Conservation (phyloP, 2,113 vertebrate genomes). For the Amphiprion ocellaris region DNA sequence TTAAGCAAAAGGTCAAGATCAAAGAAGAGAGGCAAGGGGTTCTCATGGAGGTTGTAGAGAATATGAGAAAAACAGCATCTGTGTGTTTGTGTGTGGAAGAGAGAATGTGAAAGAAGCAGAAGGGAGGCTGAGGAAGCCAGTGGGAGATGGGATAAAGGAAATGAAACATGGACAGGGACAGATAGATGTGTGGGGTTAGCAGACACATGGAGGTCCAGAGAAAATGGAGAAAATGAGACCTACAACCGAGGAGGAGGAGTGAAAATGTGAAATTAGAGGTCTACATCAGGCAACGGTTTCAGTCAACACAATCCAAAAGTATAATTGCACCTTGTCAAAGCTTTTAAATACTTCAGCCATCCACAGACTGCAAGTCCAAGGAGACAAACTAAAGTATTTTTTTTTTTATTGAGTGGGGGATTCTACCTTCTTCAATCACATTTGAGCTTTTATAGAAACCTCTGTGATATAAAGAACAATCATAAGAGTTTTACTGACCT, state of each 20-base stretch:
- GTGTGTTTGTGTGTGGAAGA: background rate
- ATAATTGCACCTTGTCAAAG: background rate
- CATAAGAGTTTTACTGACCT: no score
- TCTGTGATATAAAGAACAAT: no score
- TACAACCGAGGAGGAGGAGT: no score
- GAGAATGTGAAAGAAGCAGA: slow-evolving; percentile 9
- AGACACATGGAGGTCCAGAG: background rate
- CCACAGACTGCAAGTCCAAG: background rate
- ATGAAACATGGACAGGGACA: background rate
- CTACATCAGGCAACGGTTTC: background rate
- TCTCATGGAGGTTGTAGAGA: slow-evolving; percentile 33
- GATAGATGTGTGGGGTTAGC: background rate
- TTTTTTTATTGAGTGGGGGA: no score
- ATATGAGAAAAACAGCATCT: slow-evolving; percentile 25
- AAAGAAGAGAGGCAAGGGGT: slow-evolving; percentile 39
- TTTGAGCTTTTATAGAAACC: background rate
- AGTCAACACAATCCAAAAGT: slow-evolving; percentile 18
- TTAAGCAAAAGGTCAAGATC: slow-evolving; percentile 62
- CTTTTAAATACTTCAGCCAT: slow-evolving; percentile 10
- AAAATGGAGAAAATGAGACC: background rate
- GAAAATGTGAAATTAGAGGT: slow-evolving; percentile 7
- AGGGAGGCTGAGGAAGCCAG: background rate
- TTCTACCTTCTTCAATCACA: no score
- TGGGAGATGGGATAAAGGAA: slow-evolving; percentile 7
- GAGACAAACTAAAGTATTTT: background rate